These are phyloP conservation scores for Petrocephalus microphthalmus DNA, from an alignment of 2,113 vertebrate species.

Conservation along the genomic window DNA sequence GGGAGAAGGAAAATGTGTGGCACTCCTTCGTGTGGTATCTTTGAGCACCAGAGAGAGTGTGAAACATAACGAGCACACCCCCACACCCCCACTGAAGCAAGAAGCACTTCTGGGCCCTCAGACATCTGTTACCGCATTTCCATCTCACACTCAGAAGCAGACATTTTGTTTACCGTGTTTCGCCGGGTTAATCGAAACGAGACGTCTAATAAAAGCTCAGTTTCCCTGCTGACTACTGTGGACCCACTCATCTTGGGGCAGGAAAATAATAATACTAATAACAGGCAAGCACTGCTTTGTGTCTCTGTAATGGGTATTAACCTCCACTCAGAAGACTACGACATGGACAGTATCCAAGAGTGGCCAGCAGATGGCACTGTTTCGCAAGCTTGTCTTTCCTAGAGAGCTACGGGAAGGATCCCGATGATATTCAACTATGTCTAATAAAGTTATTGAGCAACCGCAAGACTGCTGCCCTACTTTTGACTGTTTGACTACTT, in stretches of 20 bases:
- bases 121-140: neutral
- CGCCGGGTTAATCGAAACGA: neutral
- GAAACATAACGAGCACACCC: neutral
- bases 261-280: neutral
- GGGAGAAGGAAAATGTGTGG: neutral
- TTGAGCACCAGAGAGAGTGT: neutral
- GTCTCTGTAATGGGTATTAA: neutral
- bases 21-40: neutral
- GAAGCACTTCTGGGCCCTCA: slow-evolving; percentile 7
- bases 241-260: neutral
- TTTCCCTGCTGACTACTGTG: neutral
- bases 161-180: neutral
- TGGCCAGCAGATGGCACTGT: slow-evolving; percentile 53
- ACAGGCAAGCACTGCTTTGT: neutral
- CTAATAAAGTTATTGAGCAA: neutral
- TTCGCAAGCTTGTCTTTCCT: slow-evolving; percentile 15
- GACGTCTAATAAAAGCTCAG: neutral
- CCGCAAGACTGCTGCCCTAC: neutral
- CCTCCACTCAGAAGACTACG: neutral
- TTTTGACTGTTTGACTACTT: neutral
- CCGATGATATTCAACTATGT: neutral
- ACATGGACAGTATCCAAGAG: neutral
- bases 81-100: slow-evolving; percentile 3
- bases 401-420: neutral
- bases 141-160: neutral